phyloP scores from a whole-genome alignment of 1,140 invertebrate genomes.

The Mizuhopecten yessoensis region DNA sequence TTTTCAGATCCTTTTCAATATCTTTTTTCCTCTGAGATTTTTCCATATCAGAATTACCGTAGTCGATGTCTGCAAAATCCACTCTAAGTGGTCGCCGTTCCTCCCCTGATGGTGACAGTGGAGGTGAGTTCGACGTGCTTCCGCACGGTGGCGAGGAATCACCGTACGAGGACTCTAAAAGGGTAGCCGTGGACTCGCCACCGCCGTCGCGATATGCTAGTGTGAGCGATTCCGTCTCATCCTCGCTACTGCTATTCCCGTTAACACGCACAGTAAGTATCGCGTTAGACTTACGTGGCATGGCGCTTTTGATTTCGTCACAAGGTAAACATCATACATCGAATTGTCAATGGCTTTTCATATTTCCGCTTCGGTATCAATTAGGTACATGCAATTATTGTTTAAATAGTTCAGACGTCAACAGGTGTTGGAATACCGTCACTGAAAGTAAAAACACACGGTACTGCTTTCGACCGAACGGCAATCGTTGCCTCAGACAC shows the following conservation, averaged over 20 bases:
- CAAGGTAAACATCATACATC: not conserved
- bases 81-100: constrained; percentile 71
- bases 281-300: not conserved
- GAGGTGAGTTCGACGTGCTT: constrained; percentile 62
- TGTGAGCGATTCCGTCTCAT: constrained; percentile 9
- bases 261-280: not conserved
- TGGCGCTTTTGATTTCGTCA: too few species aligned
- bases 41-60: constrained; percentile 52
- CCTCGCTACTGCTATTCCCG: not conserved
- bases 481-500: not conserved
- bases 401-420: not conserved
- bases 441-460: not conserved
- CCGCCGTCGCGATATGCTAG: not conserved
- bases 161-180: not conserved
- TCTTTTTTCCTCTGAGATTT: constrained; percentile 60
- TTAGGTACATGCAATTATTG: not conserved
- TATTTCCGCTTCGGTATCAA: not conserved
- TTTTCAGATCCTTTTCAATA: constrained; percentile 67
- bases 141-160: not conserved
- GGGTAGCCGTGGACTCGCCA: not conserved
- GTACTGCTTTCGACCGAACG: not conserved
- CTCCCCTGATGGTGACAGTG: constrained; percentile 63
- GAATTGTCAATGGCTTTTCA: not conserved
- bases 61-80: constrained; percentile 74
- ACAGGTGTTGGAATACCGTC: not conserved